Conservation (phyloP, 2,888 invertebrate genomes). For the Cryptus armator region DNA sequence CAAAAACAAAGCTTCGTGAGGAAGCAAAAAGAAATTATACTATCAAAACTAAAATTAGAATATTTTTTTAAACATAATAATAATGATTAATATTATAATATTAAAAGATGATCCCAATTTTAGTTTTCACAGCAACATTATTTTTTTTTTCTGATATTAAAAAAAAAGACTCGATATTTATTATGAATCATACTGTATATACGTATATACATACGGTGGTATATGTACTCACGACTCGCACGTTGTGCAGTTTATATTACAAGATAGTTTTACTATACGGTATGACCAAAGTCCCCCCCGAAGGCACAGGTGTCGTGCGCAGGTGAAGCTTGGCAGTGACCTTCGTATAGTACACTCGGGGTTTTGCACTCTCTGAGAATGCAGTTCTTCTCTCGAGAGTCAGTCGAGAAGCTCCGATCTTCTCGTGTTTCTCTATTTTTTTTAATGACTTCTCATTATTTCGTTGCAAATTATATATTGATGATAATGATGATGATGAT, state of each 20-base stretch:
- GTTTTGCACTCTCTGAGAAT: conserved; percentile 49
- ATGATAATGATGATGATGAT: conserved; percentile 29
- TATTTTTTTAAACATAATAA: no score
- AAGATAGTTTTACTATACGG: conserved; percentile 43
- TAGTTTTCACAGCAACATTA: no score
- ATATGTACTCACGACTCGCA: conserved; percentile 33
- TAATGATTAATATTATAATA: no score
- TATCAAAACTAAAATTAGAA: no score
- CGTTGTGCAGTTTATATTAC: conserved; percentile 39
- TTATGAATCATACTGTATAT: not conserved
- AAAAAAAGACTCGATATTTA: no score
- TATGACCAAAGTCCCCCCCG: conserved; percentile 61
- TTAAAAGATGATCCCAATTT: no score
- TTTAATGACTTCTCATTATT: conserved; percentile 44
- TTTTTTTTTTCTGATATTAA: no score
- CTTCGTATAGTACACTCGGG: conserved; percentile 52
- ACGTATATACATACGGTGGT: not conserved
- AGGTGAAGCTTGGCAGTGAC: conserved; percentile 64
- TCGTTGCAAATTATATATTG: conserved; percentile 40
- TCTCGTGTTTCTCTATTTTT: not conserved
- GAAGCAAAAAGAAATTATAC: no score
- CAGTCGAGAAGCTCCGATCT: conserved; percentile 9
- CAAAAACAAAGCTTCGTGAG: no score
- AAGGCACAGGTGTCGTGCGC: conserved; percentile 70
- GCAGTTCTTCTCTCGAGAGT: conserved; percentile 36